A percentile compares a stretch with the other conserved stretches of the same genome.
Evolutionary conservation across 2,888 invertebrate genomes (phyloP).

Genomic region (Mongoloraphidia duomilia): DNA sequence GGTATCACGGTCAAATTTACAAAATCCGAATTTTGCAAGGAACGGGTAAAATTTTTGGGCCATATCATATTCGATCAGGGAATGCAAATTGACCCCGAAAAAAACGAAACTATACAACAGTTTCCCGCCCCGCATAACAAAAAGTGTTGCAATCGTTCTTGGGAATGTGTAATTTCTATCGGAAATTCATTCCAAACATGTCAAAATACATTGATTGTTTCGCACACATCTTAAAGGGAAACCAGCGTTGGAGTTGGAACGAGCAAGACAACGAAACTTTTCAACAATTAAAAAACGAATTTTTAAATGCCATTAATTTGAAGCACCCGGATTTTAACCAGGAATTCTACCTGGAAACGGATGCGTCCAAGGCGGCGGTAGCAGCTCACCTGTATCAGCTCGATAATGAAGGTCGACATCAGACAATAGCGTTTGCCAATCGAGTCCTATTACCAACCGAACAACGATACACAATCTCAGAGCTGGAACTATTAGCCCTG

Average conservation of each 20-base stretch:
- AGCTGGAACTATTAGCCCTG: background rate
- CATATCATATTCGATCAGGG: background rate
- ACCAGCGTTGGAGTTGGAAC: background rate
- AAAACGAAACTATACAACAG: background rate
- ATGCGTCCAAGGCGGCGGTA: no score
- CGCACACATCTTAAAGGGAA: no score
- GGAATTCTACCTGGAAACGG: background rate
- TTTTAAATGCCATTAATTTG: background rate
- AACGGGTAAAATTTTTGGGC: background rate
- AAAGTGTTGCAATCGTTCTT: background rate
- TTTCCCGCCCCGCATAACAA: background rate
- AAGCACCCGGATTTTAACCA: background rate
- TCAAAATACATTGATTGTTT: no score
- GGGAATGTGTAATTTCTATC: background rate
- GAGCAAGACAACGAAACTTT: background rate
- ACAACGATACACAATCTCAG: background rate
- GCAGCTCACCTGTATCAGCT: background rate
- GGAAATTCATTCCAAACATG: background rate
- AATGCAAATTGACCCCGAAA: background rate
- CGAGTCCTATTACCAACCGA: background rate
- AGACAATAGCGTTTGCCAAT: background rate
- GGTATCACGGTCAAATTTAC: background rate
- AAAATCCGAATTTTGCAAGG: background rate
- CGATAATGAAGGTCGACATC: background rate
- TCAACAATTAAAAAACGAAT: background rate